Conservation (phyloP, 2,113 vertebrate species). For the Saccopteryx bilineata region DNA sequence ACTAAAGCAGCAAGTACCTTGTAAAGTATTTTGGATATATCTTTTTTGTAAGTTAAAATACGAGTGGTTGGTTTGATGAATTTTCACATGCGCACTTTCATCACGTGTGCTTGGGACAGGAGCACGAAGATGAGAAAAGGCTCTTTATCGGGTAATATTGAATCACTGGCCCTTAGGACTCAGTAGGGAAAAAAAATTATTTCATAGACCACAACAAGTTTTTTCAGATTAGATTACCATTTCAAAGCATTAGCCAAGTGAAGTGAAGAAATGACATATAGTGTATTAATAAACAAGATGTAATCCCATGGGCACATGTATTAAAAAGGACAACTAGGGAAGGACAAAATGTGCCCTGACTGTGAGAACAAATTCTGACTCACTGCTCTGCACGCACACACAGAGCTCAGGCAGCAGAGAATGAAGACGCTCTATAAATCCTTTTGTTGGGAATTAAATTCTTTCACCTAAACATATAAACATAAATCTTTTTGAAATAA, state of each 20-base stretch:
- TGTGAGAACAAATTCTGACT: slow-evolving; percentile 30
- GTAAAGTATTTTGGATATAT: neutral
- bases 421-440: slow-evolving; percentile 29
- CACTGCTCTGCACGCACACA: neutral
- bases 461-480: slow-evolving; percentile 39
- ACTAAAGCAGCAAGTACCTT: neutral
- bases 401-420: neutral
- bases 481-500: slow-evolving; percentile 15
- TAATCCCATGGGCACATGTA: slow-evolving; percentile 62
- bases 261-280: slow-evolving; percentile 66
- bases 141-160: slow-evolving; percentile 12
- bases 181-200: neutral
- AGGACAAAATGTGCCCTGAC: slow-evolving; percentile 24
- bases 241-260: slow-evolving; percentile 61
- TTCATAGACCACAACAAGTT: slow-evolving; percentile 50
- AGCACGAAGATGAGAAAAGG: slow-evolving; percentile 28
- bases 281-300: slow-evolving; percentile 75
- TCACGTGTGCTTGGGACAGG: slow-evolving; percentile 15
- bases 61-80: slow-evolving; percentile 13
- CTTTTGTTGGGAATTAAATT: slow-evolving; percentile 29
- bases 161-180: slow-evolving; percentile 40
- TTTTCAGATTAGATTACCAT: slow-evolving; percentile 59
- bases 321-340: slow-evolving; percentile 21
- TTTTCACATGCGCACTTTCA: slow-evolving; percentile 55
- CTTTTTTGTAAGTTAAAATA: slow-evolving; percentile 41